A percentile compares a stretch with the other conserved stretches of the same genome.
Conservation (phyloP, 64 coral and sea anemone species). For the Trachythela sp. region DNA sequence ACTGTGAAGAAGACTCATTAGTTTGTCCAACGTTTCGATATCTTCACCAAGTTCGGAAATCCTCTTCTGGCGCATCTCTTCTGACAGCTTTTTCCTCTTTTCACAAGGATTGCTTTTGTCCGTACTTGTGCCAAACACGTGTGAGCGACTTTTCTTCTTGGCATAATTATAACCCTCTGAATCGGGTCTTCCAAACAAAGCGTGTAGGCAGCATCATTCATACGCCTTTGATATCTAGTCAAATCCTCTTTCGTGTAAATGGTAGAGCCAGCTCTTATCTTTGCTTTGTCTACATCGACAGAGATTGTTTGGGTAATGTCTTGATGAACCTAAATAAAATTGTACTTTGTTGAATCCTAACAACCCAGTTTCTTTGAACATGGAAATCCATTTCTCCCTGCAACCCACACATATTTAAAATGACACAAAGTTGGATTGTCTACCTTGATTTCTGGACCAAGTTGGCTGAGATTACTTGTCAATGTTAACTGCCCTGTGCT, state of each 20-base stretch:
- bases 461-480: conserved; percentile 13
- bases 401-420: not conserved
- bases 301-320: conserved; percentile 21
- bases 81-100: conserved; percentile 45
- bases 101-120: not conserved
- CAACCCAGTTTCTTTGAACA: not conserved
- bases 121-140: conserved; percentile 31
- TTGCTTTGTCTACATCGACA: conserved; percentile 40
- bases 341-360: not conserved
- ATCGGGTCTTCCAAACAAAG: conserved; percentile 39
- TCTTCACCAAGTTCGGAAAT: conserved; percentile 41
- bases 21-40: conserved; percentile 43
- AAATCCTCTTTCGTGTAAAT: conserved; percentile 41
- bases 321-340: conserved; percentile 21
- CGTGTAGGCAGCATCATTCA: conserved; percentile 46
- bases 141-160: conserved; percentile 56
- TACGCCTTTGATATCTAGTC: conserved; percentile 41
- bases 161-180: conserved; percentile 49
- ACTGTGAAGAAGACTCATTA: conserved; percentile 31
- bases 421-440: not conserved
- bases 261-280: not conserved
- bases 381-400: not conserved
- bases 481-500: conserved; percentile 33
- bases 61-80: conserved; percentile 44
- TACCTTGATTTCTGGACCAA: conserved; percentile 41